phyloP scores from a whole-genome alignment of 2,113 vertebrate genomes.

The Rhizomys pruinosus region DNA sequence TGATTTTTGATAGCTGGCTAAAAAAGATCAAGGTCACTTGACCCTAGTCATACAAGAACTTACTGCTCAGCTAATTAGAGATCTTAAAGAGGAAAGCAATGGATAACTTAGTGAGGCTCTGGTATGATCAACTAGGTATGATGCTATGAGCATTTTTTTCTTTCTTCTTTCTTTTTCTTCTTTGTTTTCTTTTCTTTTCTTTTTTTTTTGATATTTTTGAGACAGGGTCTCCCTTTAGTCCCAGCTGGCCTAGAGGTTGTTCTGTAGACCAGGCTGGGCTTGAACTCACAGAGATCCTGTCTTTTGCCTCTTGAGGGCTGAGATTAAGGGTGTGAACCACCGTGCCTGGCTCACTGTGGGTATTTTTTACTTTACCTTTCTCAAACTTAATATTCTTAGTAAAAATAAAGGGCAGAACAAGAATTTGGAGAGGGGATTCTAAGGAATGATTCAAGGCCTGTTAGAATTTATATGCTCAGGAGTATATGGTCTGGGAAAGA shows the following conservation, averaged over 20 bases:
- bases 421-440: neutral
- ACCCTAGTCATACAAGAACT: neutral
- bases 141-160: no score
- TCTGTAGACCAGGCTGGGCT: no score
- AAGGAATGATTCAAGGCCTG: neutral
- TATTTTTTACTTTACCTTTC: conserved; percentile 17
- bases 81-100: conserved; percentile 6
- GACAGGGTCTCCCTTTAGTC: no score
- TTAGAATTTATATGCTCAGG: neutral
- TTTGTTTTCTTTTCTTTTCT: no score
- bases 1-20: neutral
- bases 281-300: no score
- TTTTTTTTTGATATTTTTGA: no score
- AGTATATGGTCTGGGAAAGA: neutral
- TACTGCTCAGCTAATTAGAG: neutral
- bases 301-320: neutral
- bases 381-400: neutral
- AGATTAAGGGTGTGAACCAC: no score
- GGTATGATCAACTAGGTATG: neutral
- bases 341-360: no score
- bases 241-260: no score
- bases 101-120: neutral
- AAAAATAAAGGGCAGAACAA: neutral
- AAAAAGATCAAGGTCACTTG: neutral
- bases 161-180: no score